Evolutionary conservation across 1,140 invertebrate genomes (phyloP), one percentile per base, ranked within the genome.

Genomic region (Harpegnathos saltator): DNA sequence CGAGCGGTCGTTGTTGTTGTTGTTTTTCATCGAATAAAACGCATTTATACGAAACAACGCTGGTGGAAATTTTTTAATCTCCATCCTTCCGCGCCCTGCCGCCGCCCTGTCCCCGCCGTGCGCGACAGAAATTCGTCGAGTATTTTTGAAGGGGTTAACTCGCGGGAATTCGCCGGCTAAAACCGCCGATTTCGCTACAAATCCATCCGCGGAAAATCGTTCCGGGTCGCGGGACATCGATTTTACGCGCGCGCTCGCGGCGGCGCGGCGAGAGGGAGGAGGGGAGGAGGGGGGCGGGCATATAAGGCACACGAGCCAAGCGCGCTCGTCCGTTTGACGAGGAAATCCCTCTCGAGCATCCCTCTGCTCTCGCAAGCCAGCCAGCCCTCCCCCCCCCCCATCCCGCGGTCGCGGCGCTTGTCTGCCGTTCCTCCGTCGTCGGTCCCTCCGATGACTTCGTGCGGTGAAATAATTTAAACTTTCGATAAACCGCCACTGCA

Each of bases 401-500:
- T 9, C 48, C 38, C 62, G 22, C 9, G 7, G 15, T 24, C 19
- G 62, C 62, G 62, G 38, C 38, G 38, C 38, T 44, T 44, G 56
- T 82, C 80, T 48, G 56, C 7, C 56, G 12, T 56, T 44, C 33
- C 19, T 59, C 73, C 58, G 26, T 65, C 50, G 48, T 50, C 33
- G 24, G 59, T 52, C 68, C 54, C 69, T 52, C 78, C 48, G 66
- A 56, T 58, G 71, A 75, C 52, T 72, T 77, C 52, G 66, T 72
- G 71, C 85, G 65, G 82, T 19, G 61, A 85, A 88, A 88, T 88
- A 88, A 88, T 88, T 88, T 88, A 85, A 85, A 88, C 83, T 88
- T 88, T 88, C 86, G 87, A 88, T 88, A 88, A 88, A 88, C 83
- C 86, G 75, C 85, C 75, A 77, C 85, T 87, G 86, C 87, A 85